Evolutionary conservation across 2,113 vertebrate genomes (phyloP).

Genomic region (Haliaeetus leucogaster): DNA sequence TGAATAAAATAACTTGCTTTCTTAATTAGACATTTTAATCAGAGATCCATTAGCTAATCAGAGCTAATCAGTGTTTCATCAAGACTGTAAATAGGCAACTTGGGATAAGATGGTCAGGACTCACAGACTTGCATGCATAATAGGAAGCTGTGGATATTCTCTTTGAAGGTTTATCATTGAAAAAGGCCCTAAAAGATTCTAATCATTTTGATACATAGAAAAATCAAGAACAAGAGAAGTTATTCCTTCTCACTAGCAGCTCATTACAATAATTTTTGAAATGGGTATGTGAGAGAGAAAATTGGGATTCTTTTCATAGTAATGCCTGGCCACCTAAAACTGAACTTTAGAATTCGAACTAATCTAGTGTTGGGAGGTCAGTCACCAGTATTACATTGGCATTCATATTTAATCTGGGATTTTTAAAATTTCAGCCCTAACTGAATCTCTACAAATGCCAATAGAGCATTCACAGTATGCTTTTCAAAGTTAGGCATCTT

Average conservation of each 20-base stretch:
- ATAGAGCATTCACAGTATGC: not conserved
- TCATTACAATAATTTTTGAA: not conserved
- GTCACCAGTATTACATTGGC: not conserved
- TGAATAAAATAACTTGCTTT: slow-evolving; percentile 64
- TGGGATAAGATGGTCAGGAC: slow-evolving; percentile 34
- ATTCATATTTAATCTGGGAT: not conserved
- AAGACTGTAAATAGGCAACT: slow-evolving; percentile 57
- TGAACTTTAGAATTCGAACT: not conserved
- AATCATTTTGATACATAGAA: not conserved
- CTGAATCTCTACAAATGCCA: not conserved
- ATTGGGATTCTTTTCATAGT: not conserved
- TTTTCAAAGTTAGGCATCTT: not conserved
- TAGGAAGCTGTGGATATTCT: not conserved
- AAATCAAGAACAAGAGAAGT: not conserved
- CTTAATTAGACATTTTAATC: slow-evolving; percentile 69
- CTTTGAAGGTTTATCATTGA: not conserved
- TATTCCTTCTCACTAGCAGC: not conserved
- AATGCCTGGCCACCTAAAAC: not conserved
- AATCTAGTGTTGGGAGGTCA: not conserved
- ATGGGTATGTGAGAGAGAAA: not conserved
- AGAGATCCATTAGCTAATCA: slow-evolving; percentile 69
- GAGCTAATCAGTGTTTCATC: slow-evolving; percentile 68
- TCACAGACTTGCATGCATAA: slow-evolving; percentile 39
- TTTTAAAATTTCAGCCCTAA: not conserved
- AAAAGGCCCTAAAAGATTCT: not conserved